Conservation (phyloP, 2,888 invertebrate genomes). For the Halictus quadricinctus region DNA sequence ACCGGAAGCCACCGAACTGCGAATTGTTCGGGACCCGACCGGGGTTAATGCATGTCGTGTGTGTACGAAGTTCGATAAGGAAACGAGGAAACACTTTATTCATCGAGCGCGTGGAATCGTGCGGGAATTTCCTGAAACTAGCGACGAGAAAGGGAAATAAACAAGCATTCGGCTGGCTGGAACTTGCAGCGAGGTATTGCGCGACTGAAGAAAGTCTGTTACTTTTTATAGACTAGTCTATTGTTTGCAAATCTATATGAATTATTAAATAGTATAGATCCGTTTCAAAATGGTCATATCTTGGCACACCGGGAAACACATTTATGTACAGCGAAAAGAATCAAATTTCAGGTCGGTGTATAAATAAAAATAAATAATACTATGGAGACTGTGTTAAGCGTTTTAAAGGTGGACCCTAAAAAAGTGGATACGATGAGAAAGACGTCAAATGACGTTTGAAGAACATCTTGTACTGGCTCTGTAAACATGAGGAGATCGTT, state of each 20-base stretch:
- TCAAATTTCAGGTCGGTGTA: neutral
- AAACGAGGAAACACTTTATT: constrained; percentile 31
- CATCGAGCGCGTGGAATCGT: neutral
- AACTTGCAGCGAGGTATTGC: neutral
- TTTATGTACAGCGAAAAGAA: neutral
- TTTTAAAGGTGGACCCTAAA: neutral
- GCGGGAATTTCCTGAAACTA: neutral
- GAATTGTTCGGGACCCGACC: constrained; percentile 40
- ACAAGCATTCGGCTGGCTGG: neutral
- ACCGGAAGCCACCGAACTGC: constrained; percentile 50
- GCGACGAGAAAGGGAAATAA: neutral
- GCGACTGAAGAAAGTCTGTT: neutral
- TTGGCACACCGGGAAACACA: too few species aligned
- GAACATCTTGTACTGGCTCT: constrained; percentile 43
- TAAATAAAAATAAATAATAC: neutral
- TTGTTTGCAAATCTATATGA: neutral
- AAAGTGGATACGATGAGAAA: constrained; percentile 9
- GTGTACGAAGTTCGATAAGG: constrained; percentile 28
- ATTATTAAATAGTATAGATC: neutral
- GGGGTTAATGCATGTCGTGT: constrained; percentile 35
- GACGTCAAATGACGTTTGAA: constrained; percentile 35
- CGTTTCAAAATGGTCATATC: too few species aligned
- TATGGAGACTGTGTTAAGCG: neutral
- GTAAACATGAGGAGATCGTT: constrained; percentile 46
- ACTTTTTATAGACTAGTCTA: neutral